Base-by-base conservation (phyloP, 2,888 invertebrate species). In the Aproaerema taeniolella region DNA sequence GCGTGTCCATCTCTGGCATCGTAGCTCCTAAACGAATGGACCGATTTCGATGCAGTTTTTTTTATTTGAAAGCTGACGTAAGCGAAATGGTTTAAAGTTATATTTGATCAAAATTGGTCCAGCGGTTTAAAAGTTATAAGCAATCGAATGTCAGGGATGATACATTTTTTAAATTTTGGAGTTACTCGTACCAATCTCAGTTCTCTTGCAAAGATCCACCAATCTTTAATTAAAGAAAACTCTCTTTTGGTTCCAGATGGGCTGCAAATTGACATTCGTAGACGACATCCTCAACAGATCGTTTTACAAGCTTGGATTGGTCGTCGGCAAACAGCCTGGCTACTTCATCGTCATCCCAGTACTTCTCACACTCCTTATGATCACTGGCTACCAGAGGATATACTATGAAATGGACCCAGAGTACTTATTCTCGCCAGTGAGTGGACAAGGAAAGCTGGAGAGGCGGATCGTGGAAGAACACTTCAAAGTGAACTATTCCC, bases 321-420 rank as follows among this genome's bases (percentile, higher is more conserved):
- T 90, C 38, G 95, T 96, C 39, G 96, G 95, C 41, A 89, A 87
- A 52, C 91, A 93, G 76, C 96, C 96, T 1, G 95, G 95, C 45
- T 96, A 96, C 82, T 96, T 96, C 86, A 89, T 96, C 51, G 91
- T 96, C 58, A 89, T 96, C 40, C 96, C 96, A n/a, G 76, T 96
- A 25, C 89, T 96, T 34, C 79, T 96, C 39, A 91, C 95, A 0
- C 76, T 93, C 41, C 89, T 96, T 38, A 94, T 95, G 75, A 90
- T 94, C 73, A 96, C 96, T 14, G 96, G 96, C 37, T 95, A 93
- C 77, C 96, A 96, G 79, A 89, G 91, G 69, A 89, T 96, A 43
- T 87, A 92, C 68, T 96, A 95, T 80, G 95, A 96, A 83, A 96
- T 96, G 82, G 96, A 96, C 75, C 96, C 96, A 1, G 96, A 96